Percentiles rank a stretch among this genome's conserved stretches.
Evolutionary conservation across 2,113 vertebrate genomes (phyloP).

Genomic region (Nipponia nippon): DNA sequence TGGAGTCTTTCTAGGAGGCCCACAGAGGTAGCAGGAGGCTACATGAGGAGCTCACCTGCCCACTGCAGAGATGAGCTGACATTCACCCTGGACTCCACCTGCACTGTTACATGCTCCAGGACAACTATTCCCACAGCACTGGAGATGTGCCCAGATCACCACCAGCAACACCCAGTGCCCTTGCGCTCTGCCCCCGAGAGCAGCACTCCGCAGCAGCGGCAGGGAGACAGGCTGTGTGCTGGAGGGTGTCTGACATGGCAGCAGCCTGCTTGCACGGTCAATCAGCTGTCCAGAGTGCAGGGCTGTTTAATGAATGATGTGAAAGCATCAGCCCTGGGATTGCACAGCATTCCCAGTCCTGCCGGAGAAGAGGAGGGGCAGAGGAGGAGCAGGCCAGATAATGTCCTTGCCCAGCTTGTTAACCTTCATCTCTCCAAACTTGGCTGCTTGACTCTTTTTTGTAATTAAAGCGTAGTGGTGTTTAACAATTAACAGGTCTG

Average conservation of each 20-base stretch:
- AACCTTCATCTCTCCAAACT: constrained; percentile 1
- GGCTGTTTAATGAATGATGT: background rate
- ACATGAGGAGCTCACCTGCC: background rate
- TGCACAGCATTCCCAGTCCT: background rate
- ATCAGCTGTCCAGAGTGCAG: background rate
- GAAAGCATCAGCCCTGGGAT: background rate
- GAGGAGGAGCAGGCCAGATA: background rate
- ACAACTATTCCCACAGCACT: background rate
- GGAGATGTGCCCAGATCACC: too few species aligned
- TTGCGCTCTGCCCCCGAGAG: background rate
- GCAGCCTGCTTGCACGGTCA: fast-evolving
- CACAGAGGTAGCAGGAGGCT: background rate
- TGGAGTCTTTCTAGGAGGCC: background rate
- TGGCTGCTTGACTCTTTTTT: background rate
- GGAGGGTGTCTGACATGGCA: background rate
- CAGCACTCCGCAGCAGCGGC: background rate
- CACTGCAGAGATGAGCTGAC: background rate
- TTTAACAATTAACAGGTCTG: constrained; percentile 40
- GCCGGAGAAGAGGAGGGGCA: background rate
- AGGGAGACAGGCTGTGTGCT: background rate
- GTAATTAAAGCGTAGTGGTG: background rate
- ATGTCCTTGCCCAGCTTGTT: background rate
- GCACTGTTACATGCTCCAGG: background rate
- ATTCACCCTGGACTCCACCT: background rate
- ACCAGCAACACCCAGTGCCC: background rate